Percentiles rank a stretch among this genome's conserved stretches.
These are phyloP conservation scores for Tenualosa ilisha DNA, from an alignment of 2,797 vertebrate genomes.

Conservation along the genomic window DNA sequence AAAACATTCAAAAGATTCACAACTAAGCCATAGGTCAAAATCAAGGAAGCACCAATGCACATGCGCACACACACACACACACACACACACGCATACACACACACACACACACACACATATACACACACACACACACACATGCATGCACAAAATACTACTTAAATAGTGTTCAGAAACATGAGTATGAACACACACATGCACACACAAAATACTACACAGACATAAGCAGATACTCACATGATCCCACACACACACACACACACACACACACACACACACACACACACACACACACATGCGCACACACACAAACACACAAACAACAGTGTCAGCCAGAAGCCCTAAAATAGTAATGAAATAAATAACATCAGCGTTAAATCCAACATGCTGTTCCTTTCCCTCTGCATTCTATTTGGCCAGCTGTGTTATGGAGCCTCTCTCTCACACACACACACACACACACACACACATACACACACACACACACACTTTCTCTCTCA, in stretches of 20 bases:
- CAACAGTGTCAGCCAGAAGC: not conserved
- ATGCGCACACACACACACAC: not conserved
- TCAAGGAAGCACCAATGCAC: not conserved
- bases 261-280: no score
- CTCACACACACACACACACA: not conserved
- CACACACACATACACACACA: not conserved
- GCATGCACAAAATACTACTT: no score
- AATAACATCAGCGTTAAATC: not conserved
- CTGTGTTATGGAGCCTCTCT: not conserved
- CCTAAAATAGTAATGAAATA: not conserved
- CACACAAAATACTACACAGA: no score
- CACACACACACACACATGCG: no score
- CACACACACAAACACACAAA: no score
- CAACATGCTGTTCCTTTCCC: not conserved
- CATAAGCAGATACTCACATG: no score
- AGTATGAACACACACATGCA: not conserved
- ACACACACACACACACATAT: not conserved
- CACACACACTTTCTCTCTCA: not conserved
- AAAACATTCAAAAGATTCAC: constrained; percentile 31
- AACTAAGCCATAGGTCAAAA: constrained; percentile 27
- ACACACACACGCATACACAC: not conserved
- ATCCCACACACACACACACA: not conserved
- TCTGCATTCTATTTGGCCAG: not conserved
- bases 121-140: not conserved
- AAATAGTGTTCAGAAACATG: no score